These are phyloP conservation scores for Telenomus remus DNA, from an alignment of 1,140 invertebrate species.

Conservation along the genomic window DNA sequence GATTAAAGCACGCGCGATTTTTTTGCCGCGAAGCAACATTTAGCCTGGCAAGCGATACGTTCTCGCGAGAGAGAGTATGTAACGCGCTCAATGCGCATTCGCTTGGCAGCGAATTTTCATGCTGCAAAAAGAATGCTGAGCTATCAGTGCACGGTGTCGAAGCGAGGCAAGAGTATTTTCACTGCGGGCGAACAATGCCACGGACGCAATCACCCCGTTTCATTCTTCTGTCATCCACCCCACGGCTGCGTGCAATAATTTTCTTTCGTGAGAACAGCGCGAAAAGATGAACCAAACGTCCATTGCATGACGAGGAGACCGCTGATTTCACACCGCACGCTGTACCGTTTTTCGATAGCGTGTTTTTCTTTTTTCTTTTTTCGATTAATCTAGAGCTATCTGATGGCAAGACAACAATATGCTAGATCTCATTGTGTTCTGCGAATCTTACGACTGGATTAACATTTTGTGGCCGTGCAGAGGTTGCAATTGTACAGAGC, in stretches of 20 bases:
- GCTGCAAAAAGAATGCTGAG: constrained; percentile 48
- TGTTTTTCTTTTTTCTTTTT: too few relatives aligned
- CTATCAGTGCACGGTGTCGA: constrained; percentile 42
- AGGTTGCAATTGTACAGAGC: too few relatives aligned
- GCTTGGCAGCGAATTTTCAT: constrained; percentile 49
- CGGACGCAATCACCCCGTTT: constrained; percentile 49
- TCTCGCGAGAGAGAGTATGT: constrained; percentile 24
- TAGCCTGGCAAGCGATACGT: constrained; percentile 41
- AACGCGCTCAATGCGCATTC: constrained; percentile 35
- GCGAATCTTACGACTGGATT: too few relatives aligned
- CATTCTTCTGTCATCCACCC: constrained; percentile 47
- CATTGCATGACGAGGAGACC: constrained; percentile 45
- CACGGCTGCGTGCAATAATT: constrained; percentile 52
- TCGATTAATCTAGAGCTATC: too few relatives aligned
- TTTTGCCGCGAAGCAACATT: constrained; percentile 37
- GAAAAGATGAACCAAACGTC: constrained; percentile 47
- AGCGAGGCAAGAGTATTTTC: constrained; percentile 50
- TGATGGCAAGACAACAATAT: too few relatives aligned
- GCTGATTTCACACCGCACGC: constrained; percentile 15
- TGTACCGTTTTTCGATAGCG: neutral
- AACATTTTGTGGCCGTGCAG: too few relatives aligned
- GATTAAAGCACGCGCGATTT: constrained; percentile 41
- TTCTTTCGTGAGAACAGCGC: constrained; percentile 38
- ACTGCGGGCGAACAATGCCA: constrained; percentile 44
- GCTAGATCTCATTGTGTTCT: too few relatives aligned